Evolutionary conservation across 2,888 invertebrate species (phyloP).

Genomic region (Cryptophagus acutangulus): DNA sequence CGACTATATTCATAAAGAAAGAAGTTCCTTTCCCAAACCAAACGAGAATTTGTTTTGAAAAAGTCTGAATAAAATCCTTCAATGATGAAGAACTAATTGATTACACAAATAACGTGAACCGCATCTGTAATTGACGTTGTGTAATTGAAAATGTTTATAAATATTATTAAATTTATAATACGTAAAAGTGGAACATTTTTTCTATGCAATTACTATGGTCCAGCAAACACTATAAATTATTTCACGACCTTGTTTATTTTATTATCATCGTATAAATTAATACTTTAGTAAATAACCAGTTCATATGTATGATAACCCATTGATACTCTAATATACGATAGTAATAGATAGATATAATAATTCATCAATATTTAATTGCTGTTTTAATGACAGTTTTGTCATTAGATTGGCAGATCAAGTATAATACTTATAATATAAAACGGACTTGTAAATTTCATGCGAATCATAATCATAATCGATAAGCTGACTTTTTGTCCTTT

Average conservation of each 20-base stretch:
- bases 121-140: neutral
- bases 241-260: slow-evolving; percentile 25
- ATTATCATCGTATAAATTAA: slow-evolving; percentile 26
- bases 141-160: neutral
- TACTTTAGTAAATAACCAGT: slow-evolving; percentile 21
- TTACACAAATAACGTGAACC: slow-evolving; percentile 6
- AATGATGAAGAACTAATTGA: no score
- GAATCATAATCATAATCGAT: no score
- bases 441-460: neutral
- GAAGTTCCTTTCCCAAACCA: no score
- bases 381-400: slow-evolving; percentile 12
- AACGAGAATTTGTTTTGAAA: no score
- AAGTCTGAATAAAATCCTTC: no score
- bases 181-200: slow-evolving; percentile 20
- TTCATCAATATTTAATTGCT: slow-evolving; percentile 16
- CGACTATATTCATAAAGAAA: slow-evolving; percentile 15
- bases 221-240: slow-evolving; percentile 24
- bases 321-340: slow-evolving; percentile 20
- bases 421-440: neutral
- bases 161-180: no score
- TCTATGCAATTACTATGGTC: slow-evolving; percentile 17
- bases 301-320: slow-evolving; percentile 17
- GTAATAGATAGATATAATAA: slow-evolving; percentile 16
- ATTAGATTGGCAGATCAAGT: slow-evolving; percentile 6
- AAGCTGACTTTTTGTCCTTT: no score